phyloP scores from a whole-genome alignment of 37 sponge, comb jelly and placozoan species.

The Chondrosia reniformis region DNA sequence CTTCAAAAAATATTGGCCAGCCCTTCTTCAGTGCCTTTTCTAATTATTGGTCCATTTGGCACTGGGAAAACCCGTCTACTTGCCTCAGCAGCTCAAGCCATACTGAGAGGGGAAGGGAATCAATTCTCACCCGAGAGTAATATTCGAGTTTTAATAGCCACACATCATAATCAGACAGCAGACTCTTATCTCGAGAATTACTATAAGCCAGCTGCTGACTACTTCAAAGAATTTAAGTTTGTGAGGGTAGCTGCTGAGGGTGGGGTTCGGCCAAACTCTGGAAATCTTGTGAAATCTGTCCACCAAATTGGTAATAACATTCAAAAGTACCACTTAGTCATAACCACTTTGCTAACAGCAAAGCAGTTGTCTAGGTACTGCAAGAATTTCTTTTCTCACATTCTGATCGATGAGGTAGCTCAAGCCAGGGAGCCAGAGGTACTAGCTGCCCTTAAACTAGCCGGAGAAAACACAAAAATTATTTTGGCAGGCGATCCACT shows the following conservation, averaged over 20 bases:
- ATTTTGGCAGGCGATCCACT: slow-evolving; percentile 6
- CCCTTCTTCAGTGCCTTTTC: not conserved
- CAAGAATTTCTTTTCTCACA: slow-evolving; percentile 12
- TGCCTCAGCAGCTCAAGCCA: slow-evolving; percentile 9
- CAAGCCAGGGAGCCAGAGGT: slow-evolving; percentile 21
- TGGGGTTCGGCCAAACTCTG: not conserved
- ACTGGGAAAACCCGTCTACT: slow-evolving; percentile 39
- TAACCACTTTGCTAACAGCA: slow-evolving; percentile 15
- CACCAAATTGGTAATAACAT: not conserved
- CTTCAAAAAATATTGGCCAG: not conserved
- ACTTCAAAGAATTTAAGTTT: not conserved
- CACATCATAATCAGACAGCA: slow-evolving; percentile 20
- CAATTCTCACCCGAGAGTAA: not conserved
- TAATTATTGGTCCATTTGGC: slow-evolving; percentile 37
- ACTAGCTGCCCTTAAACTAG: not conserved
- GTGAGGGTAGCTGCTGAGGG: no score
- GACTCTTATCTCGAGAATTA: slow-evolving; percentile 14
- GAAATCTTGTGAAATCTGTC: not conserved
- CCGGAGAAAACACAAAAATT: not conserved
- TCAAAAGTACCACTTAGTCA: not conserved
- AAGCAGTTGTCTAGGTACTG: not conserved
- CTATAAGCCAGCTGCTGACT: slow-evolving; percentile 1
- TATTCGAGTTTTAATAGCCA: not conserved
- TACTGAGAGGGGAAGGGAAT: not conserved
- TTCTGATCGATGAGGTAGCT: slow-evolving; percentile 19